Base-by-base conservation (phyloP, 2,113 vertebrate species). In the Elanus axillaris region DNA sequence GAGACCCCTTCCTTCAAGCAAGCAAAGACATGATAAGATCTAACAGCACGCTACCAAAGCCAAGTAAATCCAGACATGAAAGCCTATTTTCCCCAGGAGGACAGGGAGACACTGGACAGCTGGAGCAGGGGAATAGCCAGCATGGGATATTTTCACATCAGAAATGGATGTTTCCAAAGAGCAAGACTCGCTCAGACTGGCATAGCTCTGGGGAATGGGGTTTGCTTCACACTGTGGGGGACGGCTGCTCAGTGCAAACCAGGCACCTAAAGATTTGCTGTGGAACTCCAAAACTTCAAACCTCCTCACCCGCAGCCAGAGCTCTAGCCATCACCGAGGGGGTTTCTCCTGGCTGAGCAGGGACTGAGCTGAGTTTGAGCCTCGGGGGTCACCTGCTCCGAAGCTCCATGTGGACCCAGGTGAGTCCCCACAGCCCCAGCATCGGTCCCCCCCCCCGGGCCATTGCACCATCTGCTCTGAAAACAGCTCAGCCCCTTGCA, bases 381-480 rank as follows among this genome's bases (percentile, higher is more conserved):
- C 66, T 69, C 5, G 1, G 74, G 19, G 45, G 40, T 48, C 43
- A 64, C 11, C 40, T 5, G 1, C 32, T 50, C 48, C 8, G 6
- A 50, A 73, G 63, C 16, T 22, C 40, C 64, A 7, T 0, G 6
- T 7, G 9, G 34, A 36, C 21, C 16, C 45, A 53, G 13, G 11
- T 1, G 13, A 3, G 27, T 16, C 26, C 31, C 56, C 23, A 11
- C 2, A 1, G 32, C 16, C 32, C 27, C 4, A 1, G 43, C 43
- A 36, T 12, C 43, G 34, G 16, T n/a, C n/a, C 32, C 21, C 29
- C 3, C n/a, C 13, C 42, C 8, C 27, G 11, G 9, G 27, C 29
- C 47, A 32, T 0, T 45, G 32, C 27, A 22, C 25, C 25, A 3
- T 27, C 86, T 74, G 40, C 31, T 92, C 67, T 29, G 7, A 45